phyloP scores from a whole-genome alignment of 2,113 vertebrate genomes.

The Coptodon rendalli region DNA sequence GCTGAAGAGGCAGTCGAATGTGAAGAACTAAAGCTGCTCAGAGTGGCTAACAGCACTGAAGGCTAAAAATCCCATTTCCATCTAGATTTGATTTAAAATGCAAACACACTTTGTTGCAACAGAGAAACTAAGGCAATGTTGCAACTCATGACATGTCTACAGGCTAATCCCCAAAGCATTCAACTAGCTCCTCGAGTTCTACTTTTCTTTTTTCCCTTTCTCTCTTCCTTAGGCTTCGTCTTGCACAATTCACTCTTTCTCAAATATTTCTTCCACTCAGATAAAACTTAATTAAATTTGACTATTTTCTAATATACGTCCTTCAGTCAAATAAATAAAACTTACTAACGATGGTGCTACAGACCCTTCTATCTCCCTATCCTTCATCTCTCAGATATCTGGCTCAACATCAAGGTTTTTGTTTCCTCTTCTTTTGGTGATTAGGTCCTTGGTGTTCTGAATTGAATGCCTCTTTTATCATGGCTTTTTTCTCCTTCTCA shows the following conservation, averaged over 20 bases:
- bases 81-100: conserved; percentile 65
- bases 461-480: conserved; percentile 67
- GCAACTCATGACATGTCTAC: conserved; percentile 33
- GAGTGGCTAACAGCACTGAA: conserved; percentile 40
- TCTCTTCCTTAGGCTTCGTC: neutral
- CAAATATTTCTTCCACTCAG: neutral
- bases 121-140: conserved; percentile 28
- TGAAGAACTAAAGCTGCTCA: conserved; percentile 46
- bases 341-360: conserved; percentile 27
- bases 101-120: conserved; percentile 55
- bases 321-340: conserved; percentile 32
- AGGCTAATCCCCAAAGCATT: conserved; percentile 18
- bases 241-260: neutral
- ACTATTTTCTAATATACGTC: conserved; percentile 46
- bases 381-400: conserved; percentile 48
- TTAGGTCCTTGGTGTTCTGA: conserved; percentile 65
- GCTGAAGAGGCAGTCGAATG: conserved; percentile 28
- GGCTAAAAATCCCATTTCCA: conserved; percentile 46
- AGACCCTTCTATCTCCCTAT: conserved; percentile 36
- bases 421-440: neutral
- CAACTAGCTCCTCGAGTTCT: neutral
- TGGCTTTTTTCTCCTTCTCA: conserved; percentile 32
- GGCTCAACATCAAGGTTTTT: conserved; percentile 57
- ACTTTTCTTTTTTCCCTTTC: neutral
- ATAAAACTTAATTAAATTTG: conserved; percentile 46